phyloP scores from a whole-genome alignment of 2,888 invertebrate genomes.

The Polyploca ridens region DNA sequence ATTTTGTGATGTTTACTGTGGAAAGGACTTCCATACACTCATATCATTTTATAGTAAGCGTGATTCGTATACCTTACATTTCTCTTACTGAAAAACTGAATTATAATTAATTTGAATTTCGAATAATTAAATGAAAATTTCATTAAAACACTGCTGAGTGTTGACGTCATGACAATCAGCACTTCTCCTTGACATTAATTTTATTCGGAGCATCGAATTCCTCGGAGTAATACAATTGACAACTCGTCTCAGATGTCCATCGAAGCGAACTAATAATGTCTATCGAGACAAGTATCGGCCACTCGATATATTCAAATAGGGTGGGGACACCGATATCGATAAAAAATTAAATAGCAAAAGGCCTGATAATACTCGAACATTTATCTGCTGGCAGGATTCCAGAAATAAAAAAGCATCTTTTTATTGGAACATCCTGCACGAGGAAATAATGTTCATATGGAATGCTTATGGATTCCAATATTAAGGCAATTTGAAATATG shows the following conservation, averaged over 20 bases:
- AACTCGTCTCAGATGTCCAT: constrained; percentile 12
- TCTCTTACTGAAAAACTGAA: no score
- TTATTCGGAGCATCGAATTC: constrained; percentile 3
- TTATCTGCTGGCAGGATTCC: not conserved
- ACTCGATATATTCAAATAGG: not conserved
- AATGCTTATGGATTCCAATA: constrained; percentile 5
- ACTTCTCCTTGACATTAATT: constrained; percentile 3
- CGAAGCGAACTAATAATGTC: constrained; percentile 18
- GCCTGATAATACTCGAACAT: not conserved
- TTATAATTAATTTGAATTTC: not conserved
- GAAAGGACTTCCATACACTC: no score
- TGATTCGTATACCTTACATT: no score
- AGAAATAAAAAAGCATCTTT: not conserved
- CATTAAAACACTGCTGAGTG: not conserved
- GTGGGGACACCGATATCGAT: not conserved
- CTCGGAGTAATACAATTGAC: not conserved
- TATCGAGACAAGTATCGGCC: constrained; percentile 6
- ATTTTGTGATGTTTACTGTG: no score
- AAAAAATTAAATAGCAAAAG: not conserved
- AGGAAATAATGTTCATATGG: not conserved
- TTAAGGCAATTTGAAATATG: not conserved
- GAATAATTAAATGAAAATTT: not conserved
- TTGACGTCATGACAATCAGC: not conserved
- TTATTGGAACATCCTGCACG: not conserved
- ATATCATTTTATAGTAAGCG: no score